Percentiles rank a stretch among this genome's conserved stretches.
Evolutionary conservation across 30 jellyfish, hydroid and myxozoan species (phyloP).

Genomic region (Nemopilema nomurai): DNA sequence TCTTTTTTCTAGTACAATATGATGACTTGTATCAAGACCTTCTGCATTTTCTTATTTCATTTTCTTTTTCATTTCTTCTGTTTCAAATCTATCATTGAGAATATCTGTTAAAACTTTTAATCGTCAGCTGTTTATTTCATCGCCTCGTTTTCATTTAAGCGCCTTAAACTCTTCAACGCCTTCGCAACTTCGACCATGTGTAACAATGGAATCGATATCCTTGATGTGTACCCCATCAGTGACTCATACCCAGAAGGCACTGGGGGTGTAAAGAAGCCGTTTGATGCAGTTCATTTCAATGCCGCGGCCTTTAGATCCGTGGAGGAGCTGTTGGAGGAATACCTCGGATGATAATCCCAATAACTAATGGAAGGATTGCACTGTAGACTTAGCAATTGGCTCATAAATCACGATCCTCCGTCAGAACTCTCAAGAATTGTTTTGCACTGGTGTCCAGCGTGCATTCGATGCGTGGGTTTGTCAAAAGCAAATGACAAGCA

Average conservation of each 20-base stretch:
- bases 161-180: slow-evolving; percentile 94
- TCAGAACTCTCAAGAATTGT: too few relatives aligned
- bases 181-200: slow-evolving; percentile 93
- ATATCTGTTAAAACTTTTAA: too few relatives aligned
- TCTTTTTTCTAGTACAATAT: too few relatives aligned
- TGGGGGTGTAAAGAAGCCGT: slow-evolving; percentile 70
- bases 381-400: background rate
- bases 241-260: slow-evolving; percentile 95
- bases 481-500: too few relatives aligned
- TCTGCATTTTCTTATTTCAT: too few relatives aligned
- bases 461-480: too few relatives aligned
- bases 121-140: background rate
- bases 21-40: too few relatives aligned
- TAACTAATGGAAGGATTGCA: background rate
- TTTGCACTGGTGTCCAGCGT: too few relatives aligned
- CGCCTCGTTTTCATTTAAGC: slow-evolving; percentile 34
- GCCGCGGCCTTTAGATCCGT: slow-evolving; percentile 77
- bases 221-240: slow-evolving; percentile 94
- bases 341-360: slow-evolving; percentile 42
- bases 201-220: slow-evolving; percentile 79
- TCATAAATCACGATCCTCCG: too few relatives aligned
- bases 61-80: too few relatives aligned
- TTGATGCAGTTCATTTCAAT: slow-evolving; percentile 95
- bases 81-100: too few relatives aligned
- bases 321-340: slow-evolving; percentile 80